Conservation (phyloP, 2,888 invertebrate genomes). For the Brenthis hecate region DNA sequence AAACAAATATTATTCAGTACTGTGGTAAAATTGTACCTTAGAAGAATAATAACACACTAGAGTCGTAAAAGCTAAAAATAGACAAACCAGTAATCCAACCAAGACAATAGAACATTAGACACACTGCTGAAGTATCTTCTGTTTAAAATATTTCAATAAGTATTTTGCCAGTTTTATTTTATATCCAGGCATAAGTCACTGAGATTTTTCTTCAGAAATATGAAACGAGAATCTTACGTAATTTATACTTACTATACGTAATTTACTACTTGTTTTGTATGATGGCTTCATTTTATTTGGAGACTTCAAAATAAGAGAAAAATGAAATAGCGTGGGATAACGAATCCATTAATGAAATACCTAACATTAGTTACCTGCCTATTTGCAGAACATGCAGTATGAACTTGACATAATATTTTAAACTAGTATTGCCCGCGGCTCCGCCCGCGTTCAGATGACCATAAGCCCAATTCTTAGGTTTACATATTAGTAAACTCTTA, state of each 20-base stretch:
- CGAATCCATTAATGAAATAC: not conserved
- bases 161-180: no score
- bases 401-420: conserved; percentile 7
- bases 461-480: no score
- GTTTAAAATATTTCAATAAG: no score
- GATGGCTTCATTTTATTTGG: not conserved
- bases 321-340: conserved; percentile 5
- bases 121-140: not conserved
- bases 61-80: conserved; percentile 19
- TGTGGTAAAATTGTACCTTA: conserved; percentile 6
- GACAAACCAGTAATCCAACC: conserved; percentile 14
- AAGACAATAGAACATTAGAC: conserved; percentile 16
- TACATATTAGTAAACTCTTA: no score
- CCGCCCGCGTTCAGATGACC: no score
- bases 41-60: not conserved
- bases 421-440: not conserved
- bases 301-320: conserved; percentile 1
- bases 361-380: conserved; percentile 2
- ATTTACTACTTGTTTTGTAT: not conserved
- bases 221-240: not conserved
- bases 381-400: not conserved
- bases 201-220: not conserved
- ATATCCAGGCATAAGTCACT: not conserved
- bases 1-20: not conserved
- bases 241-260: conserved; percentile 1